These are phyloP conservation scores for Chaitophorus viminalis DNA, from an alignment of 2,888 invertebrate genomes.

Conservation along the genomic window DNA sequence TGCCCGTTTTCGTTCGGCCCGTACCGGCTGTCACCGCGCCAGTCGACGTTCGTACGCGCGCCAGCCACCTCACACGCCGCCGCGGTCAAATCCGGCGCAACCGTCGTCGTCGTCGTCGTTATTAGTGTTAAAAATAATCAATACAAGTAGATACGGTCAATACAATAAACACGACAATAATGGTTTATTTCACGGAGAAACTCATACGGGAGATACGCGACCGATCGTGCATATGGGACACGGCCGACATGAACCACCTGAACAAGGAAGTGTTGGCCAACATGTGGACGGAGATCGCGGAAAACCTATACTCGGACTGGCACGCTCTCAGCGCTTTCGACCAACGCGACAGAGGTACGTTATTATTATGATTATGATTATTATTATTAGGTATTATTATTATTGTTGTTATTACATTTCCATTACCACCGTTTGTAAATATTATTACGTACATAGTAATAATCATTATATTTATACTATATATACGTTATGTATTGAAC, in stretches of 20 bases:
- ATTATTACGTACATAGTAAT: no score
- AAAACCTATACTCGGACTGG: conserved; percentile 48
- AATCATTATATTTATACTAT: no score
- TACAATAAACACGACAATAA: background rate
- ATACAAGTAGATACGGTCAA: background rate
- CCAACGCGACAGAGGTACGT: conserved; percentile 41
- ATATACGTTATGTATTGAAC: no score
- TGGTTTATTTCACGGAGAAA: conserved; percentile 56
- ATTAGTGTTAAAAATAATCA: no score
- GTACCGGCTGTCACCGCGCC: conserved; percentile 11
- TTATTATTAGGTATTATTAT: no score
- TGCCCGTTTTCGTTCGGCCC: conserved; percentile 20
- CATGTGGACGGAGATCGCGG: conserved; percentile 46
- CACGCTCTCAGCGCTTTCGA: conserved; percentile 13
- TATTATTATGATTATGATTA: no score
- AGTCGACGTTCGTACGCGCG: conserved; percentile 20
- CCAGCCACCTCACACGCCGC: background rate
- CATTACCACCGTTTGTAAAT: no score
- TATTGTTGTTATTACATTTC: no score
- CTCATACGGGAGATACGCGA: conserved; percentile 40
- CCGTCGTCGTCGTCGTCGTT: background rate
- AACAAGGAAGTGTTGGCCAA: conserved; percentile 46
- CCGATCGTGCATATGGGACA: conserved; percentile 53
- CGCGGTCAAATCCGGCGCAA: background rate
- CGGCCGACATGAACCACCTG: conserved; percentile 46